These are phyloP conservation scores for Gastrophysa polygoni DNA, from an alignment of 2,888 invertebrate species.

Conservation along the genomic window DNA sequence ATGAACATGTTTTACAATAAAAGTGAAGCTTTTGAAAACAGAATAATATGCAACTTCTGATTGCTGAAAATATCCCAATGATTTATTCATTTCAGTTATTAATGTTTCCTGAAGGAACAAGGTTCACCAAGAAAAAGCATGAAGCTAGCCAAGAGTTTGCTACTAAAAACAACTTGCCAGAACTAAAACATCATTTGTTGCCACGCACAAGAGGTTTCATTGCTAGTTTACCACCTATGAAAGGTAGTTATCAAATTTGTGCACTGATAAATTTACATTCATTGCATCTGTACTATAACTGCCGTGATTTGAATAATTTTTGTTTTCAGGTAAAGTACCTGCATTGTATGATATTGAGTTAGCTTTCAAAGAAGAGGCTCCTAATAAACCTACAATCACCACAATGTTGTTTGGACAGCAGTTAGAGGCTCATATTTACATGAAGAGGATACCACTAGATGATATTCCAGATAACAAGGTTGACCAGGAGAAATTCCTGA, in stretches of 20 bases:
- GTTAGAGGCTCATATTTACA: conserved; percentile 76
- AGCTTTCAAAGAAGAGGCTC: conserved; percentile 69
- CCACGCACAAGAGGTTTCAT: conserved; percentile 96
- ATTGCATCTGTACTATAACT: too few relatives aligned
- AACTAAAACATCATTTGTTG: conserved; percentile 86
- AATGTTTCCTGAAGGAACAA: conserved; percentile 91
- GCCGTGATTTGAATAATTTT: too few relatives aligned
- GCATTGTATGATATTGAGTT: conserved; percentile 85
- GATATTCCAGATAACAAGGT: conserved; percentile 77
- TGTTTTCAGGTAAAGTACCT: conserved; percentile 64
- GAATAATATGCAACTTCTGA: too few relatives aligned
- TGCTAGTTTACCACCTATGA: conserved; percentile 81
- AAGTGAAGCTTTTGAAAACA: too few relatives aligned
- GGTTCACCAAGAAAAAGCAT: conserved; percentile 87
- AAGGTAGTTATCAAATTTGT: conserved; percentile 59
- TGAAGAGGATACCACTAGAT: conserved; percentile 81
- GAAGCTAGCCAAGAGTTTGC: conserved; percentile 88
- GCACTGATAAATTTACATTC: too few relatives aligned
- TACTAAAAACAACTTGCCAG: conserved; percentile 80
- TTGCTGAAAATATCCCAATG: neutral
- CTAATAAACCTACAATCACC: conserved; percentile 77
- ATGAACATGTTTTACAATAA: too few relatives aligned
- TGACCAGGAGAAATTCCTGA: conserved; percentile 79
- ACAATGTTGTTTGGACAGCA: conserved; percentile 76
- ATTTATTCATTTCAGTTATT: conserved; percentile 66